phyloP scores from a whole-genome alignment of 2,797 vertebrate species.

The Karalla daura region DNA sequence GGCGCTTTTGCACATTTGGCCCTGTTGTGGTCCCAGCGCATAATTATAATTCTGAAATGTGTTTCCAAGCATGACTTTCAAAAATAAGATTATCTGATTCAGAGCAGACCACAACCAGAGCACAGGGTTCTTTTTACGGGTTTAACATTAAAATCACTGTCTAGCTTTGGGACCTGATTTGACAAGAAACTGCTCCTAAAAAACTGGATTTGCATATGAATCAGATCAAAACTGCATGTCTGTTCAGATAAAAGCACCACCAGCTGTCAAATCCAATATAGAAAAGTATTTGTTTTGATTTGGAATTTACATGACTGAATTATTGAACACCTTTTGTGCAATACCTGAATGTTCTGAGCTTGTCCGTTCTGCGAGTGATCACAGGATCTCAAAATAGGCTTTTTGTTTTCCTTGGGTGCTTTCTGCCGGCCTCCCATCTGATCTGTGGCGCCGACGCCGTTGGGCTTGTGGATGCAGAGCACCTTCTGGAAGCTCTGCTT shows the following conservation, averaged over 20 bases:
- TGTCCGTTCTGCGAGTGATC: conserved; percentile 76
- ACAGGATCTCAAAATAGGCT: conserved; percentile 60
- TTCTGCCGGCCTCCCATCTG: not conserved
- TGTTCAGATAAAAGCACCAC: no score
- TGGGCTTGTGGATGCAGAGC: conserved; percentile 80
- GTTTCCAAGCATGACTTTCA: not conserved
- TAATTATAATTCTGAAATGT: not conserved
- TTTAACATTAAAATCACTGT: not conserved
- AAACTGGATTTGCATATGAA: no score
- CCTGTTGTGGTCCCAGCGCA: not conserved
- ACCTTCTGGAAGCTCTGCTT: conserved; percentile 87
- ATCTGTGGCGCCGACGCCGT: conserved; percentile 31
- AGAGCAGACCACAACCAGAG: no score
- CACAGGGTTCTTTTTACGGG: no score
- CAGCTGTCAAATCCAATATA: not conserved
- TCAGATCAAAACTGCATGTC: no score
- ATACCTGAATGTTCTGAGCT: conserved; percentile 83
- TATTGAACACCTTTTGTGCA: not conserved
- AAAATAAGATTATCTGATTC: not conserved
- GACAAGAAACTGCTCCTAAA: not conserved
- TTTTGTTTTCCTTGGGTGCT: conserved; percentile 68
- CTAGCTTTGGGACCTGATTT: not conserved
- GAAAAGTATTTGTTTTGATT: not conserved
- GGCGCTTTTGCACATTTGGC: not conserved
- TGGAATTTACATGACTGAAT: not conserved